A percentile compares a stretch with the other conserved stretches of the same genome.
Evolutionary conservation across 2,888 invertebrate genomes (phyloP).

Genomic region (Lithosia quadra): DNA sequence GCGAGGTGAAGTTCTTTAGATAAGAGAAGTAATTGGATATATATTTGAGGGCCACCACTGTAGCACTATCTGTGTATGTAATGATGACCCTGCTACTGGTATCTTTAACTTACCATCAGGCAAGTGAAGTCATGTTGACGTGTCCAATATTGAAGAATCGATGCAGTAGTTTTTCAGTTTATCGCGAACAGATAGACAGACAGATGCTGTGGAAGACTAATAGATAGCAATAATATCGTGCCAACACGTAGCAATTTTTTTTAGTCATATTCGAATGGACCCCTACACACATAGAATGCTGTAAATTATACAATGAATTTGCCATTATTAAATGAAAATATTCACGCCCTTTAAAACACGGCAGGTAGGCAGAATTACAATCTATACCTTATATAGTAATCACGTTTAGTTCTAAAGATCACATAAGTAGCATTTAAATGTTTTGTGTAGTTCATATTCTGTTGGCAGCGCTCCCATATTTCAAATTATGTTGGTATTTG

Average conservation of each 20-base stretch:
- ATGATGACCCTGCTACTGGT: too few species aligned
- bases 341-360: constrained; percentile 30
- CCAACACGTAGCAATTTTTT: background rate
- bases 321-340: constrained; percentile 8
- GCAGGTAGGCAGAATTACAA: constrained; percentile 31
- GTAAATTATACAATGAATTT: constrained; percentile 10
- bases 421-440: background rate
- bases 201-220: too few species aligned
- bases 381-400: constrained; percentile 28
- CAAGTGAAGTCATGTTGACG: too few species aligned
- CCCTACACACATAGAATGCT: background rate
- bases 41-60: too few species aligned
- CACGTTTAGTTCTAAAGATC: background rate
- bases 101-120: too few species aligned
- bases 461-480: background rate
- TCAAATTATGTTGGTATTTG: background rate
- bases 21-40: too few species aligned
- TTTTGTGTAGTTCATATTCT: background rate
- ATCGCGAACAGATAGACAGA: too few species aligned
- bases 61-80: too few species aligned
- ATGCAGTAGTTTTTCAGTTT: too few species aligned
- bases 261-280: background rate
- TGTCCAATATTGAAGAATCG: too few species aligned
- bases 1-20: too few species aligned
- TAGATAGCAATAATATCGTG: too few species aligned